A percentile compares a stretch with the other conserved stretches of the same genome.
phyloP scores from a whole-genome alignment of 1,140 invertebrate species.

The Cherax quadricarinatus region DNA sequence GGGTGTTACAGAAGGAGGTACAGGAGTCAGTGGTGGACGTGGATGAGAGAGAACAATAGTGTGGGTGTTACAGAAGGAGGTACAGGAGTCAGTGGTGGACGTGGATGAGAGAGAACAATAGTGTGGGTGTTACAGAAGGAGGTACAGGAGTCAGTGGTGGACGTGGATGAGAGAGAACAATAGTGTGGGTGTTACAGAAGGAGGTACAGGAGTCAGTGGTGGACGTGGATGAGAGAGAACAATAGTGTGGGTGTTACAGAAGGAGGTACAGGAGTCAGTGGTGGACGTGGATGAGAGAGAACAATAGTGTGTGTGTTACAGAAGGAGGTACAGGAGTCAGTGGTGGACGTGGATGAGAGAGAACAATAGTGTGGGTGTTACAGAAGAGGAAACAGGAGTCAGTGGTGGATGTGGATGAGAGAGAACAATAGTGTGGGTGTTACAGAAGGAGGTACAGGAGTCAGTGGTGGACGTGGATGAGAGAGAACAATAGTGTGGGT shows the following conservation, averaged over 20 bases:
- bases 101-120: not conserved
- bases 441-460: not conserved
- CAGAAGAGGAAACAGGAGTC: not conserved
- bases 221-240: not conserved
- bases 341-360: not conserved
- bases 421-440: not conserved
- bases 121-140: not conserved
- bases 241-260: not conserved
- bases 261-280: not conserved
- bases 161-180: not conserved
- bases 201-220: not conserved
- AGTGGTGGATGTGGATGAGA: not conserved
- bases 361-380: not conserved
- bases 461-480: not conserved
- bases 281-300: not conserved
- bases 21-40: not conserved
- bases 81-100: not conserved
- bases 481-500: not conserved
- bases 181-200: not conserved
- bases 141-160: not conserved
- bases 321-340: not conserved
- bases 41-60: not conserved
- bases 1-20: not conserved
- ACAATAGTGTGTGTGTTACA: not conserved
- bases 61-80: not conserved